These are phyloP conservation scores for Stramonita haemastoma DNA, from an alignment of 2,888 invertebrate genomes.

Conservation along the genomic window DNA sequence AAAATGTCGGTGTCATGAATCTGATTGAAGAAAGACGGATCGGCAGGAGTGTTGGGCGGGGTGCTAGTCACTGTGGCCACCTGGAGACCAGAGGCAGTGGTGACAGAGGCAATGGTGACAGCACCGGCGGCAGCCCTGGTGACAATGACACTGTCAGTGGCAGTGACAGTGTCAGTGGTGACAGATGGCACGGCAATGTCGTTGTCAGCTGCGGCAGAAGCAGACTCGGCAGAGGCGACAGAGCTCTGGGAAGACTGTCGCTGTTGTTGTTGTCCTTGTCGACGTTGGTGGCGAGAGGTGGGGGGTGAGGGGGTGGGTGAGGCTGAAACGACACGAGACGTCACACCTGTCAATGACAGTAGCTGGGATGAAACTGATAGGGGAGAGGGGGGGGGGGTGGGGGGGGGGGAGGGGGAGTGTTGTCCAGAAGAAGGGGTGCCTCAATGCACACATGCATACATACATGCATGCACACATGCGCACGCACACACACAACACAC, in stretches of 20 bases:
- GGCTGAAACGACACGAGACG: not conserved
- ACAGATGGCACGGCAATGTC: not conserved
- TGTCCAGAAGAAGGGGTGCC: too few species aligned
- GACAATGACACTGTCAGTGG: too few species aligned
- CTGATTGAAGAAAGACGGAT: conserved; percentile 29
- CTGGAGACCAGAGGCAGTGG: not conserved
- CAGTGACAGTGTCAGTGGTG: not conserved
- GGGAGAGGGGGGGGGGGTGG: not conserved
- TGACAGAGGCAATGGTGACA: too few species aligned
- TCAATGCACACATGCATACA: not conserved
- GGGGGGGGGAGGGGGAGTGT: not conserved
- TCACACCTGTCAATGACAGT: too few species aligned
- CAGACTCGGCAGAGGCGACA: not conserved
- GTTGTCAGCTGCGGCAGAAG: not conserved
- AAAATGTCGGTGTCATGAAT: conserved; percentile 37
- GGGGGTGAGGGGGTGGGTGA: conserved; percentile 23
- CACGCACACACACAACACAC: too few species aligned
- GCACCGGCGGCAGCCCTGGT: not conserved
- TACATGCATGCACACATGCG: too few species aligned
- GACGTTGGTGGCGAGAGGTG: too few species aligned
- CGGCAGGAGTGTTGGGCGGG: conserved; percentile 35
- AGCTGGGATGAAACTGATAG: too few species aligned
- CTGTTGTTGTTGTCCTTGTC: not conserved
- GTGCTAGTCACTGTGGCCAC: not conserved
- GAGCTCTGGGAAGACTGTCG: too few species aligned